Evolutionary conservation across 2,797 vertebrate genomes (phyloP).

Genomic region (Agapornis canus): DNA sequence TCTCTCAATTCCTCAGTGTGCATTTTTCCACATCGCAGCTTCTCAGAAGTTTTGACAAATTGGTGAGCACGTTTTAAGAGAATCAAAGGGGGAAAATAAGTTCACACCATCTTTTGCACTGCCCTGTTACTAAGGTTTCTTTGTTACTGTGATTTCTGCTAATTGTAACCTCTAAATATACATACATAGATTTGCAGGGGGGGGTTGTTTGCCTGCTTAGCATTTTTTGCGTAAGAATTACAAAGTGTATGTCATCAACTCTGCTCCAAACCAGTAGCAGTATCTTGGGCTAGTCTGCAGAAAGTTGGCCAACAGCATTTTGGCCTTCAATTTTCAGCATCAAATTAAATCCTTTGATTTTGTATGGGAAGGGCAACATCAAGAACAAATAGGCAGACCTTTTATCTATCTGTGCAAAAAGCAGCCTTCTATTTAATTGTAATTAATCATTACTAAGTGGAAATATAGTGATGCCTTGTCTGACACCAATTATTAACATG

Average conservation of each 20-base stretch:
- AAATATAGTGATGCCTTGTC: background rate
- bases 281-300: background rate
- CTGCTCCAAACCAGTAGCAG: fast-evolving
- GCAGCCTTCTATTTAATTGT: background rate
- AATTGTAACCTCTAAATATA: background rate
- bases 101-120: background rate
- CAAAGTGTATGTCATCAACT: background rate
- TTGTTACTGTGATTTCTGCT: background rate
- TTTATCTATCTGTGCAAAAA: background rate
- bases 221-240: background rate
- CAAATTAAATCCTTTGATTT: background rate
- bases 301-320: background rate
- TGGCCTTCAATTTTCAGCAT: background rate
- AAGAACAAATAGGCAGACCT: background rate
- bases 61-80: background rate
- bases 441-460: background rate
- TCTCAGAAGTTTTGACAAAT: background rate
- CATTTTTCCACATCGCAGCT: background rate
- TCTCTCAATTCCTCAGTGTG: background rate
- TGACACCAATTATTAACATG: background rate
- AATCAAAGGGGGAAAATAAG: background rate
- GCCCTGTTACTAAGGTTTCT: background rate
- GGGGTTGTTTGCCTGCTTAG: background rate
- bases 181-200: fast-evolving
- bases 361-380: background rate